Percentiles rank a stretch among this genome's conserved stretches.
These are phyloP conservation scores for Arctia plantaginis DNA, from an alignment of 2,888 invertebrate species.

Conservation along the genomic window DNA sequence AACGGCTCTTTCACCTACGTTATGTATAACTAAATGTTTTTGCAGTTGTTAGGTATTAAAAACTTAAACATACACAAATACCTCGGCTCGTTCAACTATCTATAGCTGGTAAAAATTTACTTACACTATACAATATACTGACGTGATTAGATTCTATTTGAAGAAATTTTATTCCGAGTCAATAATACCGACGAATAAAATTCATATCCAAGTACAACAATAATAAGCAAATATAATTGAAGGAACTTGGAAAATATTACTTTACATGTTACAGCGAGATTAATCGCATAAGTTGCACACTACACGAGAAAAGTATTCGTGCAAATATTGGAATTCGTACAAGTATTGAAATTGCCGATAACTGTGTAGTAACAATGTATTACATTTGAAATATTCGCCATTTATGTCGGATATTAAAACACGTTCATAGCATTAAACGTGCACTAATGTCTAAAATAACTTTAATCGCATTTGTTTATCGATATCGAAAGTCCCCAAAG, in stretches of 20 bases:
- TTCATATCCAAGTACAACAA: not conserved
- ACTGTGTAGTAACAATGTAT: slow-evolving; percentile 7
- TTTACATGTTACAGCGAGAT: slow-evolving; percentile 10
- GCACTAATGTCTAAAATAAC: not conserved
- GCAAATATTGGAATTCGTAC: slow-evolving; percentile 8
- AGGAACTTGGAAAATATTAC: not conserved
- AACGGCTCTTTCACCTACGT: no score
- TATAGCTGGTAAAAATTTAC: no score
- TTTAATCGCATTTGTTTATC: not conserved
- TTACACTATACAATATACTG: not conserved
- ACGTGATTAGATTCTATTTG: not conserved
- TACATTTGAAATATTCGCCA: slow-evolving; percentile 8
- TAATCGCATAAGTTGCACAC: slow-evolving; percentile 16
- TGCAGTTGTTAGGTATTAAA: no score
- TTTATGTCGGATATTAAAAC: not conserved
- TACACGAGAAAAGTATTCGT: slow-evolving; percentile 3
- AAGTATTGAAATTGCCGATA: slow-evolving; percentile 11
- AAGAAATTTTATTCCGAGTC: not conserved
- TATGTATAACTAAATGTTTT: no score
- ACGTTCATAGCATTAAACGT: not conserved
- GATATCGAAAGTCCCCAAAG: not conserved
- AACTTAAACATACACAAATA: no score
- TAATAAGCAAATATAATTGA: not conserved
- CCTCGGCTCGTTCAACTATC: no score
- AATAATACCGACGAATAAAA: not conserved